Conservation (phyloP, 2,888 invertebrate genomes). For the Hypomecis atomaria region DNA sequence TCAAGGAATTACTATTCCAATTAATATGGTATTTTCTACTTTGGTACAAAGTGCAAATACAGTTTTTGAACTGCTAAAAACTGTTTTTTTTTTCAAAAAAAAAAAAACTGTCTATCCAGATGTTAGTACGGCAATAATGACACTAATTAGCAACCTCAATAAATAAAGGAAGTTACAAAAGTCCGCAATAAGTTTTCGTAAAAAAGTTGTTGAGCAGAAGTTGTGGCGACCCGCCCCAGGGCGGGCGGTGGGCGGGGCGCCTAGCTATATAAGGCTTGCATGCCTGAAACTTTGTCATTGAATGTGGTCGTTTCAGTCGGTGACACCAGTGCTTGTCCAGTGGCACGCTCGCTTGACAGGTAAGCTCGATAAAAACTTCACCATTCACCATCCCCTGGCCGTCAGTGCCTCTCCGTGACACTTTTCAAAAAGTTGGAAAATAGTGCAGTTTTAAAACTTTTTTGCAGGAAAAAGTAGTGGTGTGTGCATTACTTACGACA, state of each 20-base stretch:
- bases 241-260: slow-evolving; percentile 78
- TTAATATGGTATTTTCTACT: no score
- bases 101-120: slow-evolving; percentile 2
- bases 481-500: neutral
- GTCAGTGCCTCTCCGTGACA: slow-evolving; percentile 8
- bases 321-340: slow-evolving; percentile 54
- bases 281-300: slow-evolving; percentile 75
- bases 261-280: slow-evolving; percentile 75
- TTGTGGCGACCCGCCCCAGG: slow-evolving; percentile 64
- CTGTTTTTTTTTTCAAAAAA: slow-evolving; percentile 3
- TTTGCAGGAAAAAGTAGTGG: neutral
- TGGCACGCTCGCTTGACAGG: slow-evolving; percentile 53
- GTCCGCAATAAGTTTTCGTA: slow-evolving; percentile 47
- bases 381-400: slow-evolving; percentile 21
- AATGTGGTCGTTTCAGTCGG: slow-evolving; percentile 72
- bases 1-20: neutral
- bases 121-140: neutral
- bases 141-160: slow-evolving; percentile 16
- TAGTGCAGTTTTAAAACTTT: slow-evolving; percentile 7
- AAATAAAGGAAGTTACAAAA: slow-evolving; percentile 32
- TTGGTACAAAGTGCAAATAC: no score
- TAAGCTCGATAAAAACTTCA: slow-evolving; percentile 52
- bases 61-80: no score
- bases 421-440: slow-evolving; percentile 21
- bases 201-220: slow-evolving; percentile 55